These are phyloP conservation scores for Unio pictorum DNA, from an alignment of 2,888 invertebrate species.

Conservation along the genomic window DNA sequence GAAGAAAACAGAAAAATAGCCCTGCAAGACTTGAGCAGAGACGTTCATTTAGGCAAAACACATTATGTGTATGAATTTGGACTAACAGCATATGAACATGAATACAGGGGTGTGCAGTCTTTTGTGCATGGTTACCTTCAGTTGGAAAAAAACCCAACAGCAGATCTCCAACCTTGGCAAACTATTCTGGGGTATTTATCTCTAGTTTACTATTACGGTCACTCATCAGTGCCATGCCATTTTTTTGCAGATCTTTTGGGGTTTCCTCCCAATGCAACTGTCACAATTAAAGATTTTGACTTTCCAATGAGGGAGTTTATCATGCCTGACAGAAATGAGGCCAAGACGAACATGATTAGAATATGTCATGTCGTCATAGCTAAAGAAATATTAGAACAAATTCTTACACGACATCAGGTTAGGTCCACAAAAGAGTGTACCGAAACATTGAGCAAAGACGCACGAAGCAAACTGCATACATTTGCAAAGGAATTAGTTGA, in stretches of 20 bases:
- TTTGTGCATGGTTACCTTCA: slow-evolving; percentile 36
- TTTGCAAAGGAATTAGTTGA: slow-evolving; percentile 25
- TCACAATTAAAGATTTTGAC: slow-evolving; percentile 6
- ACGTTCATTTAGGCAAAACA: slow-evolving; percentile 7
- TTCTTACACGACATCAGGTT: slow-evolving; percentile 8
- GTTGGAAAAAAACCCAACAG: slow-evolving; percentile 9
- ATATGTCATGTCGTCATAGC: slow-evolving; percentile 16
- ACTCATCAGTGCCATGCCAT: slow-evolving; percentile 17
- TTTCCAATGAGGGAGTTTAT: slow-evolving; percentile 9
- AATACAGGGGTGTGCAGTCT: slow-evolving; percentile 34
- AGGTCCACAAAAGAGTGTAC: background rate
- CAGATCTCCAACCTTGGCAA: background rate
- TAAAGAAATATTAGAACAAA: slow-evolving; percentile 24
- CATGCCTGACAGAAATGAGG: slow-evolving; percentile 2
- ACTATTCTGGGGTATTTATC: slow-evolving; percentile 5
- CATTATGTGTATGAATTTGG: slow-evolving; percentile 39
- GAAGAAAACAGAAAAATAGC: slow-evolving; percentile 3
- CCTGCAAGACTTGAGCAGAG: slow-evolving; percentile 12
- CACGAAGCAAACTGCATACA: slow-evolving; percentile 20
- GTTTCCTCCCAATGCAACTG: slow-evolving; percentile 8
- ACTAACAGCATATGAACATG: slow-evolving; percentile 30
- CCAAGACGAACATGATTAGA: slow-evolving; percentile 11
- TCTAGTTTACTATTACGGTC: slow-evolving; percentile 17
- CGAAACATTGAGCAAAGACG: slow-evolving; percentile 17
- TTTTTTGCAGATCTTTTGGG: slow-evolving; percentile 11